Evolutionary conservation across 2,113 vertebrate genomes (phyloP).

Genomic region (Ornithorhynchus anatinus): DNA sequence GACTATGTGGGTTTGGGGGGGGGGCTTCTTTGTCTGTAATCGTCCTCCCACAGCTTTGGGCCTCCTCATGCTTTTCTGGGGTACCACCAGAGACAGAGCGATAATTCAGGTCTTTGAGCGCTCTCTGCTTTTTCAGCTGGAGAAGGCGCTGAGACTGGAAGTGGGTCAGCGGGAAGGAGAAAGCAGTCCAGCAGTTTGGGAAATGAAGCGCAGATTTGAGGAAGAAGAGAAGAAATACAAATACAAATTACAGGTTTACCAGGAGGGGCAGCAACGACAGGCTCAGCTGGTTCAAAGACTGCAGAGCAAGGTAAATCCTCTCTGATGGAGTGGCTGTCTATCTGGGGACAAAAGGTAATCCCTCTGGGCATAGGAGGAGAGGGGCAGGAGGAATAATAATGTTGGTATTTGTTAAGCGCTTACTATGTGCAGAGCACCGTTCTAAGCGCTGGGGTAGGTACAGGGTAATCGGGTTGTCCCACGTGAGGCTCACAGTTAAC

Average conservation of each 20-base stretch:
- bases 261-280: slow-evolving; percentile 81
- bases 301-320: slow-evolving; percentile 73
- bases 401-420: no score
- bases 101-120: not conserved
- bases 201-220: slow-evolving; percentile 55
- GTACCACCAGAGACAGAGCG: not conserved
- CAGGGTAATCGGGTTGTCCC: no score
- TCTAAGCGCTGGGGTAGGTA: no score
- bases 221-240: slow-evolving; percentile 65
- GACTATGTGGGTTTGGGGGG: no score
- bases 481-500: no score
- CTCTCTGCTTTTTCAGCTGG: slow-evolving; percentile 58
- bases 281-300: slow-evolving; percentile 80
- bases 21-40: not conserved
- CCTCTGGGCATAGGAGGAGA: no score
- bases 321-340: not conserved
- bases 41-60: slow-evolving; percentile 8
- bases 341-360: no score
- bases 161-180: slow-evolving; percentile 66
- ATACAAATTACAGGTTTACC: slow-evolving; percentile 73
- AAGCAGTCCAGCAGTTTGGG: slow-evolving; percentile 30
- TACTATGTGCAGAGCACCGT: no score
- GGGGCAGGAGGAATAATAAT: no score
- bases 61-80: not conserved
- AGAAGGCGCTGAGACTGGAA: slow-evolving; percentile 64